Evolutionary conservation across 1,140 invertebrate species (phyloP), one percentile per base, ranked within the genome.

Genomic region (Saccostrea cuccullata): DNA sequence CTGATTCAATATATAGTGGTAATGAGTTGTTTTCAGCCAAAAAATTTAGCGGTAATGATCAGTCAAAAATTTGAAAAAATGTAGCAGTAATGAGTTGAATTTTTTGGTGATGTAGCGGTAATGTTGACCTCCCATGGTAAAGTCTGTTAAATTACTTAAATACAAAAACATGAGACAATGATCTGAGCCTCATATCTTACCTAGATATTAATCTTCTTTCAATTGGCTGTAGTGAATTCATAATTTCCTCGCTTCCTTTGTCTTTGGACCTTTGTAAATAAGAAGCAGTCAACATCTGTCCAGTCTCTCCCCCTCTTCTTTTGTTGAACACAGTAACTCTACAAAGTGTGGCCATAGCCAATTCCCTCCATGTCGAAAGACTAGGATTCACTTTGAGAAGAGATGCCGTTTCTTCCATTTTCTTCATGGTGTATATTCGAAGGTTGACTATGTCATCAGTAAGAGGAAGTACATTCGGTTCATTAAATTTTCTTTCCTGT

Each of bases 251-350:
- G n/a, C n/a, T 64, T 64, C n/a, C 60, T 64, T 23, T 17, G n/a
- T 64, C 60, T 64, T 64, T 17, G n/a, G n/a, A 17, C n/a, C 85
- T 86, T 12, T 67, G 64, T 23, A 40, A 17, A 40, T 86, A 86
- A 20, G 85, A 12, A 11, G 56, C 30, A 11, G 70, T 26, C 17
- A 86, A 30, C 84, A 85, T 86, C 30, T 86, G 84, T n/a, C 85
- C 85, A 67, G 85, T 86, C 40, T 86, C 85, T 20, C 60, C 85
- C 6, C 85, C 85, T 47, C 85, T 23, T 86, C 85, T 86, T 86
- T 86, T 86, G 15, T 86, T 86, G 30, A 86, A 86, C 12, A 86
- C 36, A 23, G 85, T 86, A 5, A 86, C 85, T 36, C 85, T 56
- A 17, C 85, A 67, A 17, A 86, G 30, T 13, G 26, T 23, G 30